Conservation (phyloP, 1,140 invertebrate species). For the Tenebrio molitor region DNA sequence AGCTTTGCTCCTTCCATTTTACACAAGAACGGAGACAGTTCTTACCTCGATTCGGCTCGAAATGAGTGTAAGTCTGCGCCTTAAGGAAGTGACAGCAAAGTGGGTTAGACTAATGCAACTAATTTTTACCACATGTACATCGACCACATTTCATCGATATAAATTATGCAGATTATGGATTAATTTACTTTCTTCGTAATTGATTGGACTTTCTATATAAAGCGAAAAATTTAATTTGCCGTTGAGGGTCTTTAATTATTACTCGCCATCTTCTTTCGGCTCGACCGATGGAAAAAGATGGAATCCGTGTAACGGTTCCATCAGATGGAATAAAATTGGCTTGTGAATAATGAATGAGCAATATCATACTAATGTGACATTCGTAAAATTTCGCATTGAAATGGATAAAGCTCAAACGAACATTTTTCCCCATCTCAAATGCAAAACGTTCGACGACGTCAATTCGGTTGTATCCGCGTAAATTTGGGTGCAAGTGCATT, state of each 20-base stretch:
- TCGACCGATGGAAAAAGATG: not conserved
- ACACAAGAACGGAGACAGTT: not conserved
- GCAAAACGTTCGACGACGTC: no score
- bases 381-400: not conserved
- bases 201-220: conserved; percentile 19
- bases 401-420: not conserved
- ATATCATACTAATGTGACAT: not conserved
- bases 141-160: conserved; percentile 13
- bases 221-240: conserved; percentile 2
- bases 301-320: not conserved
- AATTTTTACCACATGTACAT: conserved; percentile 15
- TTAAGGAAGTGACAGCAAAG: not conserved
- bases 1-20: not conserved
- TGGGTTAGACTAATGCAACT: conserved; percentile 18
- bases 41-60: not conserved
- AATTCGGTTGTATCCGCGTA: not conserved
- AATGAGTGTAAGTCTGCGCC: no score
- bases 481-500: not conserved
- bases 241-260: not conserved
- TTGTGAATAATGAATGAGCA: conserved; percentile 11
- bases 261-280: not conserved
- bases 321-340: not conserved
- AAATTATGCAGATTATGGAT: conserved; percentile 16
- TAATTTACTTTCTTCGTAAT: conserved; percentile 20
- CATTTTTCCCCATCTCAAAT: no score